Conservation (phyloP, 2,113 vertebrate genomes). For the Cnemophilus loriae region DNA sequence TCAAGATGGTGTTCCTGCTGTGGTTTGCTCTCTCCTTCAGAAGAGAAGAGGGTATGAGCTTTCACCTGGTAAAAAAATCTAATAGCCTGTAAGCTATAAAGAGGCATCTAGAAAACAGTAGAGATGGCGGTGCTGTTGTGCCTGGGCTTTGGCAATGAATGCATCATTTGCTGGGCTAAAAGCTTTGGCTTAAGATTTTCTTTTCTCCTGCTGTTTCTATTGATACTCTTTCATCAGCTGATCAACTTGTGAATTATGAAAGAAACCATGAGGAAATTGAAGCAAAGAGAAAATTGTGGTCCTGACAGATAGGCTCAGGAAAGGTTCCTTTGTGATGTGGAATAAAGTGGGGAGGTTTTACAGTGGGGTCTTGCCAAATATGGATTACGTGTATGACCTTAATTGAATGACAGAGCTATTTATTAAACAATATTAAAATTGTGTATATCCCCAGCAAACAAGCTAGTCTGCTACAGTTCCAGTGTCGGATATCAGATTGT, state of each 20-base stretch:
- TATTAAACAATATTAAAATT: neutral
- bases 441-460: neutral
- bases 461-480: neutral
- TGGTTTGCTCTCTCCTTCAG: neutral
- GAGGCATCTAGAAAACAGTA: neutral
- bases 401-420: neutral
- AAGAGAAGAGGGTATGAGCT: neutral
- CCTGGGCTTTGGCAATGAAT: neutral
- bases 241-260: neutral
- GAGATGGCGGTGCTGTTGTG: neutral
- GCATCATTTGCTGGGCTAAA: neutral
- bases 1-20: neutral
- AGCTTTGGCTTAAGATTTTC: neutral
- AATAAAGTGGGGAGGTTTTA: neutral
- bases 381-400: neutral
- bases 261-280: neutral
- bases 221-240: neutral
- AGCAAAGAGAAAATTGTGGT: neutral
- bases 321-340: neutral
- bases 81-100: neutral
- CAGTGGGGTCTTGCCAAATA: neutral
- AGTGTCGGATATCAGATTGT: neutral
- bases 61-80: neutral
- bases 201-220: neutral
- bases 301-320: neutral